Conservation (phyloP, 2,888 invertebrate genomes). For the Hecatera dysodea region DNA sequence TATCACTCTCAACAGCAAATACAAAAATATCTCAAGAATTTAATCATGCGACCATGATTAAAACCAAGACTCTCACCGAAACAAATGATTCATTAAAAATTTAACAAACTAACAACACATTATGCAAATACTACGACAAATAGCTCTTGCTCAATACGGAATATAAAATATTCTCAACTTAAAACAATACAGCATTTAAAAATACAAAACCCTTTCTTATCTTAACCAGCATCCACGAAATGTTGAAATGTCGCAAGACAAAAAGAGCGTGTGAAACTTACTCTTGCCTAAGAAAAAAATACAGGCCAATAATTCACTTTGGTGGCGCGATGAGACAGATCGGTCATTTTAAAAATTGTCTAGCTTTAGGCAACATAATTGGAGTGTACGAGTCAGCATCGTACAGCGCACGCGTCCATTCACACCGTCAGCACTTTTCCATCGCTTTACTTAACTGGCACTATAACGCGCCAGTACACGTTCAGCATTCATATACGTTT, state of each 20-base stretch:
- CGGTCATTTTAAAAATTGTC: slow-evolving; percentile 85
- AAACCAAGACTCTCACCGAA: slow-evolving; percentile 48
- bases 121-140: slow-evolving; percentile 68
- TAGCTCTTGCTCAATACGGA: slow-evolving; percentile 75
- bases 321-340: slow-evolving; percentile 81
- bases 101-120: slow-evolving; percentile 49
- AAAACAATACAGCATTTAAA: slow-evolving; percentile 86
- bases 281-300: slow-evolving; percentile 79
- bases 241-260: slow-evolving; percentile 83
- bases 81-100: slow-evolving; percentile 47
- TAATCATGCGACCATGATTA: slow-evolving; percentile 28
- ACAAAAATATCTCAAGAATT: neutral
- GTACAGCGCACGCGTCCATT: too few relatives aligned
- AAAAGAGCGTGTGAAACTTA: slow-evolving; percentile 84
- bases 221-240: slow-evolving; percentile 81
- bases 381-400: too few relatives aligned
- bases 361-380: slow-evolving; percentile 82
- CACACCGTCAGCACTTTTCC: too few relatives aligned
- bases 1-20: neutral
- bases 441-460: too few relatives aligned
- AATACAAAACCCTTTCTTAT: slow-evolving; percentile 87
- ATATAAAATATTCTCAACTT: slow-evolving; percentile 80
- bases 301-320: slow-evolving; percentile 81
- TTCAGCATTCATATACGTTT: too few relatives aligned
- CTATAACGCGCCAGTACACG: too few relatives aligned